Percentiles rank a stretch among this genome's conserved stretches.
phyloP scores from a whole-genome alignment of 2,797 vertebrate genomes.

The Clangula hyemalis region DNA sequence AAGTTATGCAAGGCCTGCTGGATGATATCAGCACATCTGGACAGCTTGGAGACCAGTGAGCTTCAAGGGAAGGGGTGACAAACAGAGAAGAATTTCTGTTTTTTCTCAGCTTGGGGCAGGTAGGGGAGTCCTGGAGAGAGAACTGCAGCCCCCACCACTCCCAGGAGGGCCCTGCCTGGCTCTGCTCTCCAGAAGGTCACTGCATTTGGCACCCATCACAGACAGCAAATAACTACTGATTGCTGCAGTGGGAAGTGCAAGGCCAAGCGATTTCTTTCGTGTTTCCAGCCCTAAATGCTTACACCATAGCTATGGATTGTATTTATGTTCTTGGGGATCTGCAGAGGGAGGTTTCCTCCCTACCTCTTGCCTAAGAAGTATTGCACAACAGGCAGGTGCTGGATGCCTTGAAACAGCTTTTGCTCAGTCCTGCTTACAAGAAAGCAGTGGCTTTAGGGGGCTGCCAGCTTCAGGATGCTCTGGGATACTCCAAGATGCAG shows the following conservation, averaged over 20 bases:
- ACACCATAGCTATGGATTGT: not conserved
- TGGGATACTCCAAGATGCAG: not conserved
- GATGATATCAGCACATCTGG: conserved; percentile 57
- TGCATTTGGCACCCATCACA: not conserved
- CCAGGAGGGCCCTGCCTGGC: not conserved
- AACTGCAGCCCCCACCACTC: not conserved
- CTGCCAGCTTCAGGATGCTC: not conserved
- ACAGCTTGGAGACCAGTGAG: not conserved
- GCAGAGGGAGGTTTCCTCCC: not conserved
- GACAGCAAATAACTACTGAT: not conserved
- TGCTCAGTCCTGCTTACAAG: not conserved
- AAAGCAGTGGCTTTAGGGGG: not conserved
- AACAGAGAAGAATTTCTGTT: not conserved
- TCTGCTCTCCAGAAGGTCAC: not conserved
- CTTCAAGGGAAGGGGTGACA: not conserved
- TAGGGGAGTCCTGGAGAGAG: not conserved
- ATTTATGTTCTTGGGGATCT: not conserved
- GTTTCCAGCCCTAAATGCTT: not conserved
- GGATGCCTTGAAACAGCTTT: not conserved
- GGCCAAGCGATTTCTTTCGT: not conserved
- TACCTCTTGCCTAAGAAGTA: not conserved
- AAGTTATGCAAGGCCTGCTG: conserved; percentile 34
- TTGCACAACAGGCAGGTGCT: conserved; percentile 26
- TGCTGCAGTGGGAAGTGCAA: not conserved
- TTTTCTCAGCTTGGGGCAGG: not conserved